A percentile compares a stretch with the other conserved stretches of the same genome.
phyloP scores from a whole-genome alignment of 2,888 invertebrate species.

The Mesorhabditis belari region DNA sequence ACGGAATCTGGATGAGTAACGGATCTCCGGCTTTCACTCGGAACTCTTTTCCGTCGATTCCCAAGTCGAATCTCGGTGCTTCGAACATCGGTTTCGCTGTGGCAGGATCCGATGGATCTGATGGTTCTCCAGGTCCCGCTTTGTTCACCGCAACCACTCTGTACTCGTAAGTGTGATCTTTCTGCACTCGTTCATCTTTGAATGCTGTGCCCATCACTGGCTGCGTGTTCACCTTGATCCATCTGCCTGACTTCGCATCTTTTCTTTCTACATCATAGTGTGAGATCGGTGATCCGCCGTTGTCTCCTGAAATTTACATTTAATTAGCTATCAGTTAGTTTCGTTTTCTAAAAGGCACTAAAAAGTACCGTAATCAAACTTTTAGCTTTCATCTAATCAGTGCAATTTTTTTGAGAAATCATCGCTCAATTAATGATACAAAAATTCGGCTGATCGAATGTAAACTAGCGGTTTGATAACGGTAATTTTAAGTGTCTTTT shows the following conservation, averaged over 20 bases:
- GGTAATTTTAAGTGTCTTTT: neutral
- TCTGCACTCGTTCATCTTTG: slow-evolving; percentile 48
- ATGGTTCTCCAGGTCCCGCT: slow-evolving; percentile 82
- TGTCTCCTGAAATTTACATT: too few relatives aligned
- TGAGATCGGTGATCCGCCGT: slow-evolving; percentile 87
- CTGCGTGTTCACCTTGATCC: slow-evolving; percentile 67
- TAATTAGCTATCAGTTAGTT: slow-evolving; percentile 57
- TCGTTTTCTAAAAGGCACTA: too few relatives aligned
- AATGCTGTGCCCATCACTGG: slow-evolving; percentile 51
- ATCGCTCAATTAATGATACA: too few relatives aligned
- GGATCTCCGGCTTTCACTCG: slow-evolving; percentile 90
- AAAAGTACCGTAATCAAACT: too few relatives aligned
- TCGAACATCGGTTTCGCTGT: slow-evolving; percentile 87
- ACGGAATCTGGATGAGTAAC: slow-evolving; percentile 83
- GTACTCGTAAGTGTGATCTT: slow-evolving; percentile 79
- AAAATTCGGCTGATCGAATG: too few relatives aligned
- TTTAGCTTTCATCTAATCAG: too few relatives aligned
- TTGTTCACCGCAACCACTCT: slow-evolving; percentile 79
- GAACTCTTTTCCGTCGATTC: slow-evolving; percentile 81
- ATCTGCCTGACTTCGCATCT: slow-evolving; percentile 78
- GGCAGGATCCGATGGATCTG: slow-evolving; percentile 76
- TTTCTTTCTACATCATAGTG: slow-evolving; percentile 88
- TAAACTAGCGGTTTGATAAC: too few relatives aligned
- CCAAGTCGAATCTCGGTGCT: slow-evolving; percentile 82
- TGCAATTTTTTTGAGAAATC: too few relatives aligned